phyloP scores from a whole-genome alignment of 2,113 vertebrate genomes.

The Cyprinodon tularosa region DNA sequence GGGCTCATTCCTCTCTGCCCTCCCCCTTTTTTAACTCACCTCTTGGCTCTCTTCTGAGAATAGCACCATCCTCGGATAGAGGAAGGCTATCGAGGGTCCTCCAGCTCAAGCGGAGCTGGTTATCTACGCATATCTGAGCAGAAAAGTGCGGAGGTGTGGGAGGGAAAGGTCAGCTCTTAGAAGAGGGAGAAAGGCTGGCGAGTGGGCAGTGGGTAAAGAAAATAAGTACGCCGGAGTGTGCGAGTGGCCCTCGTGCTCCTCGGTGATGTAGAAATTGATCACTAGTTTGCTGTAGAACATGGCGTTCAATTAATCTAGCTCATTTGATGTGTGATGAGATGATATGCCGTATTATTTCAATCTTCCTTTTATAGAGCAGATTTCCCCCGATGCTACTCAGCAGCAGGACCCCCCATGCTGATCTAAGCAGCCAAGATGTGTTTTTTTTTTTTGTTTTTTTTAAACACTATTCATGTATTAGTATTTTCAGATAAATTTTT shows the following conservation, averaged over 20 bases:
- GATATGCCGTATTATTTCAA: too few species aligned
- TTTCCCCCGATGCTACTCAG: background rate
- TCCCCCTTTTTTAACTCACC: constrained; percentile 34
- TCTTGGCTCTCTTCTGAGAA: constrained; percentile 9
- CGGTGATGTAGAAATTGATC: constrained; percentile 48
- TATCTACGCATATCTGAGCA: constrained; percentile 34
- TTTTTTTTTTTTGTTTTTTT: too few species aligned
- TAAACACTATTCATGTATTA: too few species aligned
- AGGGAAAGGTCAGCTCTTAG: constrained; percentile 61
- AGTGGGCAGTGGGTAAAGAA: constrained; percentile 18
- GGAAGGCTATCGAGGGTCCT: constrained; percentile 52
- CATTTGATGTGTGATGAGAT: constrained; percentile 15
- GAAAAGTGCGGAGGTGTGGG: constrained; percentile 54
- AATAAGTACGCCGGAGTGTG: constrained; percentile 2
- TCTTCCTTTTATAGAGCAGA: background rate
- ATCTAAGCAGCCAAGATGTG: too few species aligned
- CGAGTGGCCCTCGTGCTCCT: constrained; percentile 17
- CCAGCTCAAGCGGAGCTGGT: constrained; percentile 59
- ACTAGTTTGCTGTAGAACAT: constrained; percentile 43
- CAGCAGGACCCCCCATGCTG: background rate
- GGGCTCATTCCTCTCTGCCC: constrained; percentile 24
- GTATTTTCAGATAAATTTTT: background rate
- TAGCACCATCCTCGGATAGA: constrained; percentile 31
- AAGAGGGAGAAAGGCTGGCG: constrained; percentile 21
- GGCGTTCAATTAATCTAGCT: constrained; percentile 52